Evolutionary conservation across 2,888 invertebrate genomes (phyloP).

Genomic region (Sphaerophoria rueppellii): DNA sequence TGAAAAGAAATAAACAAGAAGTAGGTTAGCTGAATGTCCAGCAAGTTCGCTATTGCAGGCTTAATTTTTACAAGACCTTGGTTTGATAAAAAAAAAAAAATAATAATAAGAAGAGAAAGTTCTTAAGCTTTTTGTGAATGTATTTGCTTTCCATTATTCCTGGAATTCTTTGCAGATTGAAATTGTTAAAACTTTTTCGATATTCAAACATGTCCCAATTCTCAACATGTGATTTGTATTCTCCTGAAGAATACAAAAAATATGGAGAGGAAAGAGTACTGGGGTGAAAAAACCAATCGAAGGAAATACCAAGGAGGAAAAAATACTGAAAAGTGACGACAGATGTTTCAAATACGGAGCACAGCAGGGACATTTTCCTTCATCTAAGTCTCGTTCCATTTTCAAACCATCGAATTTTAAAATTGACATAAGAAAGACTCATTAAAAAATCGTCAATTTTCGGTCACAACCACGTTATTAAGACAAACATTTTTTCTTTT

Average conservation of each 20-base stretch:
- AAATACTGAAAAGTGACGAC: constrained; percentile 19
- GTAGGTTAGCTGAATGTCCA: too few species aligned
- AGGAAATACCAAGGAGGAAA: constrained; percentile 29
- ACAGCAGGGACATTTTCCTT: too few species aligned
- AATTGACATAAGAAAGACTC: too few species aligned
- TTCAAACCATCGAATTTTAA: too few species aligned
- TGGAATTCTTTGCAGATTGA: constrained; percentile 16
- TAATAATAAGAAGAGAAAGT: constrained; percentile 45
- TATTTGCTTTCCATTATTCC: constrained; percentile 54
- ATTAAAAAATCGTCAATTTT: too few species aligned
- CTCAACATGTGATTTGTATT: constrained; percentile 30
- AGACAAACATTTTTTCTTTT: too few species aligned
- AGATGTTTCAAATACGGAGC: constrained; percentile 32
- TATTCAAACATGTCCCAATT: constrained; percentile 62
- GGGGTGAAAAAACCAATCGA: constrained; percentile 20
- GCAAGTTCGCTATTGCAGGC: too few species aligned
- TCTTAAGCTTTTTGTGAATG: constrained; percentile 52
- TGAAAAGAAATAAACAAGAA: too few species aligned
- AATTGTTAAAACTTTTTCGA: constrained; percentile 33
- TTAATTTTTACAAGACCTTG: too few species aligned
- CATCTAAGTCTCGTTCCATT: too few species aligned
- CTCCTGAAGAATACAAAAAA: not conserved
- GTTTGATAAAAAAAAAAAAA: not conserved
- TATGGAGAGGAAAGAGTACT: not conserved
- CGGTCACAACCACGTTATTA: too few species aligned